A percentile compares a stretch with the other conserved stretches of the same genome.
These are phyloP conservation scores for Glaucomys volans DNA, from an alignment of 2,113 vertebrate species.

Conservation along the genomic window DNA sequence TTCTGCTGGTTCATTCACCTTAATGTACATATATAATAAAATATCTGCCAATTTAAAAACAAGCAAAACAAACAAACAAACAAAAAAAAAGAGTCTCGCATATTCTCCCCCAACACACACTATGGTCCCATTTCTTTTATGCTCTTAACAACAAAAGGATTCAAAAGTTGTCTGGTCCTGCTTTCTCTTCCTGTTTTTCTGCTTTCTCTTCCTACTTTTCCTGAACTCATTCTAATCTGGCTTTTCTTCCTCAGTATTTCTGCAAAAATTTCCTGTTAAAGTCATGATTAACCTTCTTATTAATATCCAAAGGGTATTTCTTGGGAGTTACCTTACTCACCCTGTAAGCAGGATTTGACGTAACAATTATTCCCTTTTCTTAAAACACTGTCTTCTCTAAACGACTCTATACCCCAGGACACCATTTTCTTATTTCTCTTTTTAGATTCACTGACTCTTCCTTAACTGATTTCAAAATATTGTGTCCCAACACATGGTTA, in stretches of 20 bases:
- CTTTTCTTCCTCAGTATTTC: background rate
- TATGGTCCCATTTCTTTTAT: background rate
- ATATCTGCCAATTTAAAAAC: background rate
- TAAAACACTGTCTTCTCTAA: background rate
- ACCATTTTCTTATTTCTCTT: background rate
- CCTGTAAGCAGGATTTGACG: background rate
- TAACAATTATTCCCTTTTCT: background rate
- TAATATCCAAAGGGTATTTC: background rate
- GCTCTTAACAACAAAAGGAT: background rate
- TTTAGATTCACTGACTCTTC: background rate
- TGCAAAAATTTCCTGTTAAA: background rate
- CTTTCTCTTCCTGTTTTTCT: background rate
- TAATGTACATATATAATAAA: background rate
- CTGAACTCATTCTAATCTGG: background rate
- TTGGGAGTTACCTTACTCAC: background rate
- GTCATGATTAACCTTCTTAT: background rate
- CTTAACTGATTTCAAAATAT: background rate
- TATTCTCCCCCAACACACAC: background rate
- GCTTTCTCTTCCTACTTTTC: background rate
- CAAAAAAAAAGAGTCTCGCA: background rate
- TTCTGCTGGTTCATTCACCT: background rate
- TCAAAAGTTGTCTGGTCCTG: background rate
- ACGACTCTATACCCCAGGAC: background rate
- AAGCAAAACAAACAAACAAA: background rate
- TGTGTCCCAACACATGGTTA: background rate